These are phyloP conservation scores for Bubalus kerabau DNA, from an alignment of 2,113 vertebrate species.

Conservation along the genomic window DNA sequence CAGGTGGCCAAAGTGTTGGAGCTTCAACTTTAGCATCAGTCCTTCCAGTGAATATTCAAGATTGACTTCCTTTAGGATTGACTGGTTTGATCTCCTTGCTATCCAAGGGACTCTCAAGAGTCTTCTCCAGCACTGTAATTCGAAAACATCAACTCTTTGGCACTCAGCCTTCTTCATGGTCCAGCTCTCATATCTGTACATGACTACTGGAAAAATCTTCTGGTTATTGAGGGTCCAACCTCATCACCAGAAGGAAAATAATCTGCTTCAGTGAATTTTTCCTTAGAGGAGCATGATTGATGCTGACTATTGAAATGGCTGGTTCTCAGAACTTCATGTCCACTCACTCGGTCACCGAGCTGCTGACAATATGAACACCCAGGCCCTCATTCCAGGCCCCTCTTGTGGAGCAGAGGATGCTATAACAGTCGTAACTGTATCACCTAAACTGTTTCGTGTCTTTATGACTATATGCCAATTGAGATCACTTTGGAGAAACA, in stretches of 20 bases:
- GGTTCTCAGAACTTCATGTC: not conserved
- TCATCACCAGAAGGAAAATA: not conserved
- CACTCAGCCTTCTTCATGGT: not conserved
- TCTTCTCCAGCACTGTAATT: not conserved
- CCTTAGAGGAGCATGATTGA: not conserved
- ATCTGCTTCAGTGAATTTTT: not conserved
- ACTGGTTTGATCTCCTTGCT: not conserved
- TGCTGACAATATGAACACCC: not conserved
- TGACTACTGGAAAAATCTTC: not conserved
- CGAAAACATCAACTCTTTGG: not conserved
- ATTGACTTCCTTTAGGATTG: not conserved
- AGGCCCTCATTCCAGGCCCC: not conserved
- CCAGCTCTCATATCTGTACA: not conserved
- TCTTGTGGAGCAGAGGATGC: not conserved
- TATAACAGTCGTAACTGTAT: not conserved
- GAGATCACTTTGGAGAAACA: not conserved
- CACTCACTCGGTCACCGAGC: not conserved
- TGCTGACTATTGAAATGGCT: not conserved
- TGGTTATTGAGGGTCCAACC: not conserved
- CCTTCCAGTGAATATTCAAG: not conserved
- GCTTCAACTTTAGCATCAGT: not conserved
- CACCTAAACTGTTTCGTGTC: not conserved
- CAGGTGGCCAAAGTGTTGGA: not conserved
- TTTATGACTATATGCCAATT: not conserved
- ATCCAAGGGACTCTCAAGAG: not conserved